Evolutionary conservation across 2,888 invertebrate genomes (phyloP).

Genomic region (Epinotia bilunana): DNA sequence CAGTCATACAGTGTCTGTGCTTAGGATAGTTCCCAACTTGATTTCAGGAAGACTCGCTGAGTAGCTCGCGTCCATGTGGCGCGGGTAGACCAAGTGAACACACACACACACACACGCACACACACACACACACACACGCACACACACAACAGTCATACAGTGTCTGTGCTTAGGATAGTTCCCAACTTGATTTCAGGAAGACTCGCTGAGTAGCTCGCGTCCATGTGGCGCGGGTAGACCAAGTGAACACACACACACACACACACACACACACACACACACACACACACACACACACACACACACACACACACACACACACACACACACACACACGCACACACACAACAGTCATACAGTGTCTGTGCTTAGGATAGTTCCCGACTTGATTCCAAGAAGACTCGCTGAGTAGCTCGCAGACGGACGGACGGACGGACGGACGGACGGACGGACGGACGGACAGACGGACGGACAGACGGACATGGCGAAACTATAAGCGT

Average conservation of each 20-base stretch:
- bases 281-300: background rate
- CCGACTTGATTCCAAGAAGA: constrained; percentile 56
- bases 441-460: too few relatives aligned
- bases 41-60: too few relatives aligned
- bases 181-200: too few relatives aligned
- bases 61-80: background rate
- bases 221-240: constrained; percentile 5
- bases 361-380: too few relatives aligned
- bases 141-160: background rate
- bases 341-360: background rate
- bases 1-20: too few relatives aligned
- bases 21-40: too few relatives aligned
- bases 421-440: too few relatives aligned
- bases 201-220: too few relatives aligned
- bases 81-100: constrained; percentile 6
- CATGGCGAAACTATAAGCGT: too few relatives aligned
- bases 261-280: too few relatives aligned
- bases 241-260: background rate
- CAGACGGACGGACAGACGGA: too few relatives aligned
- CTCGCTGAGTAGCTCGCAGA: constrained; percentile 81
- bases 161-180: too few relatives aligned
- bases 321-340: constrained; percentile 19
- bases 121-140: background rate
- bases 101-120: background rate
- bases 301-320: constrained; percentile 20